Evolutionary conservation across 2,113 vertebrate genomes (phyloP), one percentile per base, ranked within the genome.

Genomic region (Entosphenus tridentatus): DNA sequence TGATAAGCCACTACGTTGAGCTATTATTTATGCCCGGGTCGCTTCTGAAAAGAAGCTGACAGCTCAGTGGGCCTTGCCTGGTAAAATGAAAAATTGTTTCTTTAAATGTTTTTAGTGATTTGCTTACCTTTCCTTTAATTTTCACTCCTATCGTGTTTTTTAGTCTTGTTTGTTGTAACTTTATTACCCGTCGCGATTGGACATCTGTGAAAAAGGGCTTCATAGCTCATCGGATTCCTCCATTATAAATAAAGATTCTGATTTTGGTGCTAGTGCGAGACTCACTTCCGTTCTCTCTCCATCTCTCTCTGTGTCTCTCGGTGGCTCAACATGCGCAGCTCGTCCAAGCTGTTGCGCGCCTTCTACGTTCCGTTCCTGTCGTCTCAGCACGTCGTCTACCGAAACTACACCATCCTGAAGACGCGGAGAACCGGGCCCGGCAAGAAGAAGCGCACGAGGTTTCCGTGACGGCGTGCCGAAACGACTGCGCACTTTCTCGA

Each of bases 331-430:
- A 62, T 8, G 13, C 73, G 12, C 77, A 89, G 86, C 76, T 89
- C 86, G 57, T 85, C 85, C 1, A 77, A 74, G 75, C 74, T 85
- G 57, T 77, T 87, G 62, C 80, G 86, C 68, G 84, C 86, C 0
- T 87, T 89, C 76, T 89, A 86, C 69, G 0, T 89, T 67, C 86
- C 86, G 1, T 75, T 87, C 67, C 74, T 89, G 58, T 89, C 85
- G 0, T 83, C 85, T 55, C 78, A 76, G 57, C 76, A 86, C 71
- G 86, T 82, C 0, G 71, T 72, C 1, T 87, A 84, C 65, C 74
- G 74, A 56, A 87, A 84, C 78, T 89, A 89, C 14, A 83, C 76
- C 13, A 88, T 89, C 71, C 78, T 89, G 55, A 87, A 86, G 71
- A n/a, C 82, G 55, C 77, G 80, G 70, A 82, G 81, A 74, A 57